phyloP scores from a whole-genome alignment of 2,888 invertebrate genomes.

The Morpho helenor region DNA sequence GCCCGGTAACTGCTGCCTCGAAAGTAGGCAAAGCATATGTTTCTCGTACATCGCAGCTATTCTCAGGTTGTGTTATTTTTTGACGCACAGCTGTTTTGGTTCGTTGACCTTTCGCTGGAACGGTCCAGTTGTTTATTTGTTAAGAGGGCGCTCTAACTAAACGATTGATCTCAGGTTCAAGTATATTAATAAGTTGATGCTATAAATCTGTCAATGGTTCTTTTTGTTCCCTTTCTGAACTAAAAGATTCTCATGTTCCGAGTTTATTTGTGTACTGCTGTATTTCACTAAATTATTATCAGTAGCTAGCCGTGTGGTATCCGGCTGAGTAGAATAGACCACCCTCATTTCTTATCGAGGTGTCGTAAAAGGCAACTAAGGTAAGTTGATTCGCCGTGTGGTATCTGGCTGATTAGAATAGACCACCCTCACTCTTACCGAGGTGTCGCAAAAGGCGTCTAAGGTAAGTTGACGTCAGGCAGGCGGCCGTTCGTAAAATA shows the following conservation, averaged over 20 bases:
- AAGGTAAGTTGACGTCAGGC: no score
- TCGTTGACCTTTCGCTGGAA: conserved; percentile 32
- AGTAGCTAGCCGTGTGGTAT: neutral
- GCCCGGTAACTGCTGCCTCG: conserved; percentile 50
- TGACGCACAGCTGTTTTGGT: conserved; percentile 47
- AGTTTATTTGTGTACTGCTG: conserved; percentile 7
- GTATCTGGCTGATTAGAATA: no score
- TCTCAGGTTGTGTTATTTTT: conserved; percentile 45
- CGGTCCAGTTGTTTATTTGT: conserved; percentile 37
- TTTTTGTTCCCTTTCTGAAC: conserved; percentile 3
- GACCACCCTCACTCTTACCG: no score
- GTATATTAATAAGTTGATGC: conserved; percentile 21
- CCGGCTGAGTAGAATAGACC: no score
- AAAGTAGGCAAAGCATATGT: conserved; percentile 55
- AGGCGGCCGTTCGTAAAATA: no score
- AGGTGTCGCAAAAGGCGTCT: no score
- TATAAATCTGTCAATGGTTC: conserved; percentile 16
- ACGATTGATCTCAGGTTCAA: conserved; percentile 30
- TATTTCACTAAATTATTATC: neutral
- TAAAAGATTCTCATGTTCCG: neutral
- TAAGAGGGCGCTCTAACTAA: conserved; percentile 23
- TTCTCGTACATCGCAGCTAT: conserved; percentile 30
- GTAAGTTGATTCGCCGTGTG: no score
- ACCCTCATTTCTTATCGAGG: no score
- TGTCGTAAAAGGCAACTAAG: no score